Percentiles rank a stretch among this genome's conserved stretches.
Evolutionary conservation across 2,113 vertebrate genomes (phyloP).

Genomic region (Leptocoma aspasia): DNA sequence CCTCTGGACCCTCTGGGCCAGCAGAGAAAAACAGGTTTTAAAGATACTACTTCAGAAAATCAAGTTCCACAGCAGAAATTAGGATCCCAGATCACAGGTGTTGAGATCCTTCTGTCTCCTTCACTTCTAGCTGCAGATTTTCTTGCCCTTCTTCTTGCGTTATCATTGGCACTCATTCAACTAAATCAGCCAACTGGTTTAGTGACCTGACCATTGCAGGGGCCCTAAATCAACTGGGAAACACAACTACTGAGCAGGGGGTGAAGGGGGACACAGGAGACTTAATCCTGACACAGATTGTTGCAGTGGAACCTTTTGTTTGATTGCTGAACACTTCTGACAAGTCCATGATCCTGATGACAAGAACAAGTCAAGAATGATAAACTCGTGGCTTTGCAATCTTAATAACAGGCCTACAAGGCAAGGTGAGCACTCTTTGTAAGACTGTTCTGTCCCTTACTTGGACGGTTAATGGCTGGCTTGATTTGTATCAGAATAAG

Average conservation of each 20-base stretch:
- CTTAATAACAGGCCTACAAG: background rate
- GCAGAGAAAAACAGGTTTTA: background rate
- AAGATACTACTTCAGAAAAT: background rate
- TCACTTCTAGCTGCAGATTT: background rate
- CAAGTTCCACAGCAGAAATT: background rate
- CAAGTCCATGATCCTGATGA: background rate
- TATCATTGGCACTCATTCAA: background rate
- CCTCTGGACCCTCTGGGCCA: background rate
- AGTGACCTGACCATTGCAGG: background rate
- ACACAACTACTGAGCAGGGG: background rate
- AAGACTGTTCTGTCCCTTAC: background rate
- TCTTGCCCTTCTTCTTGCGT: background rate
- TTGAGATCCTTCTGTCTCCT: background rate
- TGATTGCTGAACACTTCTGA: background rate
- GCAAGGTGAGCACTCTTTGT: background rate
- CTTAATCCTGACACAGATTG: background rate
- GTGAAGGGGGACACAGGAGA: background rate
- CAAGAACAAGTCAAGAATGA: background rate
- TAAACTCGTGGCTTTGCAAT: background rate
- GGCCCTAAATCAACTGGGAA: background rate
- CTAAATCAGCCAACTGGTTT: background rate
- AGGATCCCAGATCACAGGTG: background rate
- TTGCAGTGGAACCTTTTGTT: background rate
- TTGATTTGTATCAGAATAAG: background rate
- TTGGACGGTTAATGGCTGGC: background rate